phyloP scores from a whole-genome alignment of 2,113 vertebrate genomes.

The Odocoileus hemionus region DNA sequence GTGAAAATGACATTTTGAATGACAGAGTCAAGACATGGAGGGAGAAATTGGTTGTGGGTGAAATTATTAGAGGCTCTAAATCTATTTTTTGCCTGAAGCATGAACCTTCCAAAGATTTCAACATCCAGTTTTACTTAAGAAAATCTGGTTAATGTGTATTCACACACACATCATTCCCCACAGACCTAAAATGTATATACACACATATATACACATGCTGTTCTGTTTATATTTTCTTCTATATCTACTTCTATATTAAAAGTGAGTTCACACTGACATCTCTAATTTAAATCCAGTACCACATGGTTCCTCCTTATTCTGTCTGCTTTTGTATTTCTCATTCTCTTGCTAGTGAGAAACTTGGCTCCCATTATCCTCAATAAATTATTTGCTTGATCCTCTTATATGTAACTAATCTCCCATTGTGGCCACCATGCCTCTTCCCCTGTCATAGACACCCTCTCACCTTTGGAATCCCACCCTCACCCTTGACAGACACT shows the following conservation, averaged over 20 bases:
- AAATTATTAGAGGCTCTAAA: neutral
- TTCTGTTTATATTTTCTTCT: neutral
- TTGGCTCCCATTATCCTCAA: neutral
- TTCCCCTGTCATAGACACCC: neutral
- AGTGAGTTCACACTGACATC: neutral
- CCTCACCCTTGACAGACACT: neutral
- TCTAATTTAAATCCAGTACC: neutral
- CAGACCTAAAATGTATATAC: neutral
- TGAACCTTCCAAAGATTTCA: neutral
- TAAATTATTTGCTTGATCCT: neutral
- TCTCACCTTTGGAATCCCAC: neutral
- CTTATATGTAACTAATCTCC: neutral
- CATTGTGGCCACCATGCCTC: neutral
- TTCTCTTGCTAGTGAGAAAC: neutral
- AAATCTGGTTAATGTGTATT: neutral
- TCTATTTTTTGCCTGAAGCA: neutral
- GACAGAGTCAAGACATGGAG: neutral
- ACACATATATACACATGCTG: neutral
- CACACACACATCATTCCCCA: neutral
- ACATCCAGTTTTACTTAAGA: neutral
- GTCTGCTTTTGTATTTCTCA: neutral
- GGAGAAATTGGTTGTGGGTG: neutral
- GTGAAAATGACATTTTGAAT: neutral
- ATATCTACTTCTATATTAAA: neutral
- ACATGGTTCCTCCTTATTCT: neutral